A percentile compares a stretch with the other conserved stretches of the same genome.
These are phyloP conservation scores for Cryptotis parvus DNA, from an alignment of 2,113 vertebrate species.

Conservation along the genomic window DNA sequence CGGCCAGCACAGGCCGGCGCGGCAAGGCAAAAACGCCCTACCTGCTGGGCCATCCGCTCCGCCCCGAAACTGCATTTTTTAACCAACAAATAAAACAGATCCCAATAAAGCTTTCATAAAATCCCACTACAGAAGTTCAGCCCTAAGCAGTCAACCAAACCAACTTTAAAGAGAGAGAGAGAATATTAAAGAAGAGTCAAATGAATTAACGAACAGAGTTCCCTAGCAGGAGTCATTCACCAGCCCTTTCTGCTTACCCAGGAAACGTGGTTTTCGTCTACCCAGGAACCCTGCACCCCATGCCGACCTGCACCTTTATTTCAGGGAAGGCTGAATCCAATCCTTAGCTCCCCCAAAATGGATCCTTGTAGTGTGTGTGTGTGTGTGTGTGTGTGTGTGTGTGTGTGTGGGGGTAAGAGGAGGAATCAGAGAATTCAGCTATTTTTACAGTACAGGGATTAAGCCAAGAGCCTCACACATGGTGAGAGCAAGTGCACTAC, in stretches of 20 bases:
- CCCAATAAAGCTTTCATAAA: neutral
- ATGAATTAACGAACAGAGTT: neutral
- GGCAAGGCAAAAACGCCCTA: no score
- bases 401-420: neutral
- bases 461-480: no score
- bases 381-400: no score
- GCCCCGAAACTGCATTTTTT: no score
- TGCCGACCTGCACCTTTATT: neutral
- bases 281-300: neutral
- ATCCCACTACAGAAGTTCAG: neutral
- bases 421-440: neutral
- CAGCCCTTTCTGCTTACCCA: neutral
- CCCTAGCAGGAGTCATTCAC: neutral
- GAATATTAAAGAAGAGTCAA: neutral
- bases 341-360: neutral
- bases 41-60: no score
- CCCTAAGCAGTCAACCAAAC: neutral
- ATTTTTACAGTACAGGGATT: neutral
- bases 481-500: no score
- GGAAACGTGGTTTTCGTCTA: neutral
- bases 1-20: no score
- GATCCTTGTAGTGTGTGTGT: neutral
- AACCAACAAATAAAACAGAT: constrained; percentile 3
- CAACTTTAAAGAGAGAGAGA: neutral
- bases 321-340: neutral